Conservation (phyloP, 2,113 vertebrate species). For the Tinamus guttatus region DNA sequence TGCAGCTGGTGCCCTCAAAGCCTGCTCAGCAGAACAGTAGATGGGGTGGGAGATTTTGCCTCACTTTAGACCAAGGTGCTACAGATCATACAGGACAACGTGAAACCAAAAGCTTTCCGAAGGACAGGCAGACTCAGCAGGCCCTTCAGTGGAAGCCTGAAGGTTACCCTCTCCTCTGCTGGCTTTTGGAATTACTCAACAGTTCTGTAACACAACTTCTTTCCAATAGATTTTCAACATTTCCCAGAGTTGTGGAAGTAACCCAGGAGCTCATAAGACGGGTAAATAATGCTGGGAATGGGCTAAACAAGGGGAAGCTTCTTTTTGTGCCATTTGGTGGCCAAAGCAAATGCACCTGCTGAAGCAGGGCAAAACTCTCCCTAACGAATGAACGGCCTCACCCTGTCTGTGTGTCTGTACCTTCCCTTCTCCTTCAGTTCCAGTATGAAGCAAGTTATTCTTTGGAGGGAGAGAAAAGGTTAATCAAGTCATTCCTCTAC, state of each 20-base stretch:
- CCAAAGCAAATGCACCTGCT: not conserved
- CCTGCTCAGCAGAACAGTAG: not conserved
- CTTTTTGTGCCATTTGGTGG: not conserved
- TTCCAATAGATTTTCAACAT: slow-evolving; percentile 35
- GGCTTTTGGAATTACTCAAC: slow-evolving; percentile 51
- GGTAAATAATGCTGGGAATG: not conserved
- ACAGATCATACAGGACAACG: not conserved
- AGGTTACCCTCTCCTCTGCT: slow-evolving; percentile 75
- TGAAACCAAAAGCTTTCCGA: slow-evolving; percentile 1
- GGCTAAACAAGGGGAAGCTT: not conserved
- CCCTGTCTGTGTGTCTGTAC: not conserved
- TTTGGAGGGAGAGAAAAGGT: slow-evolving; percentile 72
- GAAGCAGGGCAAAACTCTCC: not conserved
- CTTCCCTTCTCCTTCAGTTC: not conserved
- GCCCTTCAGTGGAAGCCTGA: slow-evolving; percentile 81
- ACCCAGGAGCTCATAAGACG: not conserved
- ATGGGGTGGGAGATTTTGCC: not conserved
- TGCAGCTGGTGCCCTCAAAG: not conserved
- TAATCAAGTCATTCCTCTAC: slow-evolving; percentile 60
- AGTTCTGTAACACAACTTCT: slow-evolving; percentile 4
- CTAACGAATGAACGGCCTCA: not conserved
- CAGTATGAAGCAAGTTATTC: not conserved
- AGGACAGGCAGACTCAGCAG: slow-evolving; percentile 27
- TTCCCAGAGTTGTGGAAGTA: slow-evolving; percentile 10
- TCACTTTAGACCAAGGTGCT: not conserved